These are phyloP conservation scores for Brachionus sp. DNA, from an alignment of 1,140 invertebrate species.

Conservation along the genomic window DNA sequence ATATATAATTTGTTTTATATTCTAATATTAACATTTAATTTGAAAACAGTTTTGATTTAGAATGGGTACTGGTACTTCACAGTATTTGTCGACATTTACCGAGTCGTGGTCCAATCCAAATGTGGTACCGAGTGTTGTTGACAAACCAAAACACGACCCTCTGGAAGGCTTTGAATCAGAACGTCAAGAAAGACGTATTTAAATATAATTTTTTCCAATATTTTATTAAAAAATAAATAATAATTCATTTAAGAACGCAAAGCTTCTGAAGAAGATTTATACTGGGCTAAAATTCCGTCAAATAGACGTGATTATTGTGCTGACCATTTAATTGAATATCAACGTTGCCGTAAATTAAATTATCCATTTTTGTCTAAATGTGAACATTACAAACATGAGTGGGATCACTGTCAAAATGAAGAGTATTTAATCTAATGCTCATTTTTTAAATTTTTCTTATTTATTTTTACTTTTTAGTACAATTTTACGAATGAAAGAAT, in stretches of 20 bases:
- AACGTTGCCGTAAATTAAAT: slow-evolving; percentile 27
- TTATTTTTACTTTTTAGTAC: not conserved
- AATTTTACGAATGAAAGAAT: slow-evolving; percentile 41
- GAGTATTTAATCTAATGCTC: not conserved
- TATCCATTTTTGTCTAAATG: slow-evolving; percentile 39
- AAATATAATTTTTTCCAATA: not conserved
- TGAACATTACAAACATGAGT: slow-evolving; percentile 38
- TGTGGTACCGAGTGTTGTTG: slow-evolving; percentile 21
- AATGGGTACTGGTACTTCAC: slow-evolving; percentile 25
- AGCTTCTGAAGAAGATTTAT: slow-evolving; percentile 27
- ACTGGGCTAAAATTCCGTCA: slow-evolving; percentile 37
- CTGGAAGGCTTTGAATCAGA: not conserved
- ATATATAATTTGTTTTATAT: slow-evolving; percentile 24
- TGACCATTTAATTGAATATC: slow-evolving; percentile 39
- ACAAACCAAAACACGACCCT: slow-evolving; percentile 20
- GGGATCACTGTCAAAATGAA: slow-evolving; percentile 46
- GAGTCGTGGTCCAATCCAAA: slow-evolving; percentile 30
- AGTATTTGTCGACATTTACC: not conserved
- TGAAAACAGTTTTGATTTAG: not conserved
- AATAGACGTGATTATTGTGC: slow-evolving; percentile 40
- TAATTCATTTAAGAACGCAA: not conserved
- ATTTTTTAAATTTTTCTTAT: slow-evolving; percentile 11
- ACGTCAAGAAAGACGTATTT: slow-evolving; percentile 11
- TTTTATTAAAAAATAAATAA: not conserved
- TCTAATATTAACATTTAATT: not conserved